A percentile compares a stretch with the other conserved stretches of the same genome.
These are phyloP conservation scores for Acropora yongei DNA, from an alignment of 64 coral and sea anemone genomes.

Conservation along the genomic window DNA sequence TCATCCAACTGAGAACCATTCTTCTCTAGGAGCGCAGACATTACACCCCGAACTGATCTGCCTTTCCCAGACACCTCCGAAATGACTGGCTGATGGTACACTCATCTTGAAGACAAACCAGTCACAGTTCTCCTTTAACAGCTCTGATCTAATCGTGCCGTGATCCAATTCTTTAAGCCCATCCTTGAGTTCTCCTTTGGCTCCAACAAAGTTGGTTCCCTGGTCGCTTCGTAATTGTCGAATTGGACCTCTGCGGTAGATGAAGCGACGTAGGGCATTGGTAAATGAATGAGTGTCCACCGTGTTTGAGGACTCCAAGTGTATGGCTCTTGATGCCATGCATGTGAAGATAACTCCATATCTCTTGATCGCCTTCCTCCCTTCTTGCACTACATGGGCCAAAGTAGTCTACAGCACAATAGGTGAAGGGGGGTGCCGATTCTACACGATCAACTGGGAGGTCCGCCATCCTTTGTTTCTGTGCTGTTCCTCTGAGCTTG, in stretches of 20 bases:
- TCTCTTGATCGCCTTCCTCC: not conserved
- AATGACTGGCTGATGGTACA: not conserved
- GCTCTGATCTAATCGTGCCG: not conserved
- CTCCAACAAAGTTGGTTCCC: conserved; percentile 21
- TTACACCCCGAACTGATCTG: not conserved
- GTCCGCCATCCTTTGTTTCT: not conserved
- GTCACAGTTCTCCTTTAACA: not conserved
- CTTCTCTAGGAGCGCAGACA: not conserved
- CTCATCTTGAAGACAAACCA: not conserved
- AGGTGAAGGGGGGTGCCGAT: not conserved
- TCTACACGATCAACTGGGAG: not conserved
- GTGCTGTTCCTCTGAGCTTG: not conserved
- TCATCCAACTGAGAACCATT: not conserved
- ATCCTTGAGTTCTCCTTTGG: not conserved
- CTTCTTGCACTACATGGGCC: conserved; percentile 1
- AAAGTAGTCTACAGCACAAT: conserved; percentile 29
- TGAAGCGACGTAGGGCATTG: not conserved
- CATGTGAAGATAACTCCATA: conserved; percentile 8
- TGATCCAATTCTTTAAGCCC: not conserved
- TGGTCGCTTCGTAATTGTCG: not conserved
- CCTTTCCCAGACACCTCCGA: not conserved
- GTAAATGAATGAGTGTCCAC: conserved; percentile 26
- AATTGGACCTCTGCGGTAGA: not conserved
- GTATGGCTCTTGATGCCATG: not conserved
- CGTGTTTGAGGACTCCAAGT: not conserved